Conservation (phyloP, 1,140 invertebrate species). For the Drosophila repleta region DNA sequence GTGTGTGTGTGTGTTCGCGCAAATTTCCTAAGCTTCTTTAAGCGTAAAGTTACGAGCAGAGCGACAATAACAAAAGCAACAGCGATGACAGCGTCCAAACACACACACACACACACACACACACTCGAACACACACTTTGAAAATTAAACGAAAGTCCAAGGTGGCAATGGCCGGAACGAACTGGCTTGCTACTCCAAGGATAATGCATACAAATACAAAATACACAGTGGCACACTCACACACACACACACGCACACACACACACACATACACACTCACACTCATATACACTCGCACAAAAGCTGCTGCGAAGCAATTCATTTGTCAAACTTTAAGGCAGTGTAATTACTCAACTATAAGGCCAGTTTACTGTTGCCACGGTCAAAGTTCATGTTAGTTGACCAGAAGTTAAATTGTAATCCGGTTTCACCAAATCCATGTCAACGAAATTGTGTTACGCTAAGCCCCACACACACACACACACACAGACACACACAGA, state of each 20-base stretch:
- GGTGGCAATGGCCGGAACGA: slow-evolving; percentile 42
- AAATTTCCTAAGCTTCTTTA: slow-evolving; percentile 59
- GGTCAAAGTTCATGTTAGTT: slow-evolving; percentile 24
- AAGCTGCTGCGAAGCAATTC: slow-evolving; percentile 11
- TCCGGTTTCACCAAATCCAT: not conserved
- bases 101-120: no score
- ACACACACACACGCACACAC: not conserved
- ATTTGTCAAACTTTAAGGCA: slow-evolving; percentile 26
- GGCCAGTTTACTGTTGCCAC: slow-evolving; percentile 6
- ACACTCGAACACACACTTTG: slow-evolving; percentile 16
- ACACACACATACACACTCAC: not conserved
- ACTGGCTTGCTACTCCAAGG: slow-evolving; percentile 2
- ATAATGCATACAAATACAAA: slow-evolving; percentile 6
- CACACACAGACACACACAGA: no score
- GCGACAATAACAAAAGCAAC: slow-evolving; percentile 34
- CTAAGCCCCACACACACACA: not conserved
- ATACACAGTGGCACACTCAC: slow-evolving; percentile 1
- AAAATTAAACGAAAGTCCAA: slow-evolving; percentile 41
- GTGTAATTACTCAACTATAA: slow-evolving; percentile 25
- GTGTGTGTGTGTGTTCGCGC: slow-evolving; percentile 22
- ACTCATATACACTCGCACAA: not conserved
- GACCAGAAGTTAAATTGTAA: slow-evolving; percentile 22
- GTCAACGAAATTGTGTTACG: slow-evolving; percentile 13
- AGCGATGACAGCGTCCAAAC: slow-evolving; percentile 26
- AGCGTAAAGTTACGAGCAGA: slow-evolving; percentile 57